Evolutionary conservation across 2,113 vertebrate species (phyloP).

Genomic region (Eptesicus fuscus): DNA sequence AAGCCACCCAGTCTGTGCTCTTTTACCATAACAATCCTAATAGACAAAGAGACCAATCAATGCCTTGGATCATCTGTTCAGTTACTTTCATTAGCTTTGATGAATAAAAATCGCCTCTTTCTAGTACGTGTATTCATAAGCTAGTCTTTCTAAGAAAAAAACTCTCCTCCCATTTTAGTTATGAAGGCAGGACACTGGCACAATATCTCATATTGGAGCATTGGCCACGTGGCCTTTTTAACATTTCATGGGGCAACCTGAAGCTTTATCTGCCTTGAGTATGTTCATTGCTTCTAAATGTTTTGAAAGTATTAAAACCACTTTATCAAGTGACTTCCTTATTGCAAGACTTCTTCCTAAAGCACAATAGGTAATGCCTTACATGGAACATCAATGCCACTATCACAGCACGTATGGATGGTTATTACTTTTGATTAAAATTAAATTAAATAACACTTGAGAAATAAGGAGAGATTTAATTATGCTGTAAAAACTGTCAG

Average conservation of each 20-base stretch:
- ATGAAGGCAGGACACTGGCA: not conserved
- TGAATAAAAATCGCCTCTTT: not conserved
- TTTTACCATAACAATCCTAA: not conserved
- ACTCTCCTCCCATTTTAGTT: not conserved
- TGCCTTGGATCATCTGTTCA: not conserved
- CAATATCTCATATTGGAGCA: not conserved
- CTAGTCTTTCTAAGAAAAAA: not conserved
- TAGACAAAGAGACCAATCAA: not conserved
- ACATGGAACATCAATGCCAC: slow-evolving; percentile 57
- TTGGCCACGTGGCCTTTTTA: not conserved
- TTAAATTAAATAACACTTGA: slow-evolving; percentile 80
- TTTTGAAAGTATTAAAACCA: slow-evolving; percentile 6
- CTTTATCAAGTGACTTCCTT: not conserved
- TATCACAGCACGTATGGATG: slow-evolving; percentile 61
- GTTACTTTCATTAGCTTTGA: not conserved
- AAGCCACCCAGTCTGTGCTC: not conserved
- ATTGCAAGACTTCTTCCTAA: slow-evolving; percentile 31
- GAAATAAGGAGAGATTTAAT: slow-evolving; percentile 78
- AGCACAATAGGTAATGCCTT: not conserved
- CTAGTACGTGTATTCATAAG: not conserved
- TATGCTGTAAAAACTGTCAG: slow-evolving; percentile 77
- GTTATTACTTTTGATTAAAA: slow-evolving; percentile 83
- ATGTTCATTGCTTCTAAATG: slow-evolving; percentile 21
- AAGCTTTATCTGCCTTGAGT: not conserved
- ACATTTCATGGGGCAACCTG: not conserved